Base-by-base conservation (phyloP, 2,113 vertebrate genomes). In the Ptyas mucosa region DNA sequence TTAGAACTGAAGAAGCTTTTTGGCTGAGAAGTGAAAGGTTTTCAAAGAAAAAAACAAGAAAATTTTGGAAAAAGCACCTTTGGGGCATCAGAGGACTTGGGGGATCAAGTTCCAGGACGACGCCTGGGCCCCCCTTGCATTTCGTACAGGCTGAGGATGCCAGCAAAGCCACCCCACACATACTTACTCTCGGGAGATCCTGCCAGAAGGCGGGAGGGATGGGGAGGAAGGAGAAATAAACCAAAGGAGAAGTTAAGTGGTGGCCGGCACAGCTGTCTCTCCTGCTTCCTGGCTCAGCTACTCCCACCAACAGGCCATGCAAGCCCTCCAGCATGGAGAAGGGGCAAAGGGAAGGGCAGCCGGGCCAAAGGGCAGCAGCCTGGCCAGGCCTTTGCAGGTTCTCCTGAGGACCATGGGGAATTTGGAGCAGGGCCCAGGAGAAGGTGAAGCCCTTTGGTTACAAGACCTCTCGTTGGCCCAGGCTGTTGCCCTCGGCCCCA, bases 131-230 rank as follows among this genome's bases (percentile, higher is more conserved):
- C 95, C 89, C 95, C 95, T 96, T 93, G 91, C 91, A 94, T 0
- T 58, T 54, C 43, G 21, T 46, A 96, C 96, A 94, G 94, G 94
- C 90, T 93, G 94, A 96, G 75, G 94, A 95, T 93, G 94, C 95
- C 94, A 58, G 96, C 93, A 8, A 93, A 96, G 94, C 94, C 94
- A 95, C 93, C 90, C 94, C 93, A 53, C 93, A 93, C 55, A 96
- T 95, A 97, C 97, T 97, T 97, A 97, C 97, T 97, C 97, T 97
- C 96, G 97, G 90, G 97, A 97, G 94, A 97, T 97, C 97, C 98
- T 97, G 96, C 8, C 94, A 94, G 96, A 95, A 96, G 93, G 94
- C 55, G 93, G 46, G 96, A 95, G 93, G 94, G 46, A 95, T 94
- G 93, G 91, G 96, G 94, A 54, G 96, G 46, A 88, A 39, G 96